Evolutionary conservation across 2,113 vertebrate genomes (phyloP), one percentile per base, ranked within the genome.

Genomic region (Indicator maculatus): DNA sequence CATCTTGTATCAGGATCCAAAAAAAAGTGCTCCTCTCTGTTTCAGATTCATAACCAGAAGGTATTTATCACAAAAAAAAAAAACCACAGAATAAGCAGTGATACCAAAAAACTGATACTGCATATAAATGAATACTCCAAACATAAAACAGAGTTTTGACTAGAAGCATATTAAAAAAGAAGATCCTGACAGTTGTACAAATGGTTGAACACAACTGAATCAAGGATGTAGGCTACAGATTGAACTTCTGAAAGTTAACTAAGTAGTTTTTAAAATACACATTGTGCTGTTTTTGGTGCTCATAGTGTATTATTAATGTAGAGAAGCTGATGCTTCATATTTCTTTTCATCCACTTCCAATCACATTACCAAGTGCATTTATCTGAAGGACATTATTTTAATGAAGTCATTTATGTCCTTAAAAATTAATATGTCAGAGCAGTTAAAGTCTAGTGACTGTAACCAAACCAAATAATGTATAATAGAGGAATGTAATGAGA

Each of bases 391-490:
- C 96, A 75, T 95, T 89, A 93, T 95, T 96, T 93, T 96, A 97
- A 97, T 96, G 94, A 97, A 98, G 96, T 96, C 87, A 93, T 94
- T 96, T 96, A 67, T 95, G 93, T 82, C 90, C 93, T 97, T 96
- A 96, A 97, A 95, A 95, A 96, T 96, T 89, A 97, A 93, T 96
- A 95, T 91, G 85, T 96, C 86, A 93, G 69, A 96, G 93, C 81
- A 96, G 94, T 96, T 97, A 96, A 96, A 96, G 86, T 94, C 91
- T 93, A 97, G 90, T 75, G 89, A 96, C 82, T 96, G 80, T 96
- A 98, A 95, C 90, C 96, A 87, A 97, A 96, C 93, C 95, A 96
- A 97, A 95, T 96, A 96, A 95, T 47, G 83, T 77, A 93, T 97
- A 95, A 97, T 86, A 91, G 90, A 90, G 86, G 94, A 92, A 92